phyloP scores from a whole-genome alignment of 1,140 invertebrate species.

The Eurosta solidaginis region DNA sequence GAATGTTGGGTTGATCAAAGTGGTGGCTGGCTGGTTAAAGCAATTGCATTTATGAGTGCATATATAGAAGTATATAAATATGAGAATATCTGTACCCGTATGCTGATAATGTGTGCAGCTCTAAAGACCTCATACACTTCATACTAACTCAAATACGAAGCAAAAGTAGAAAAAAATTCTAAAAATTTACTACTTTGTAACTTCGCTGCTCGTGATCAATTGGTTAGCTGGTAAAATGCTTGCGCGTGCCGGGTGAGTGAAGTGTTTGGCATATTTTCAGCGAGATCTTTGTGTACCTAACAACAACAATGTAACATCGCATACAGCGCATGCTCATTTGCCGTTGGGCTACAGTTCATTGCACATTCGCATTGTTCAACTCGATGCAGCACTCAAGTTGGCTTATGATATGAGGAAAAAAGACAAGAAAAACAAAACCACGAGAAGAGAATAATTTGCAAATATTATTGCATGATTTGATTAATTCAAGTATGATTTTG shows the following conservation, averaged over 20 bases:
- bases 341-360: slow-evolving; percentile 12
- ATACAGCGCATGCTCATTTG: neutral
- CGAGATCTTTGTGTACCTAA: too few species aligned
- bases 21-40: neutral
- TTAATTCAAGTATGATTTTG: too few species aligned
- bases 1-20: neutral
- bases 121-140: neutral
- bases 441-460: neutral
- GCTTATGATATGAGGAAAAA: neutral
- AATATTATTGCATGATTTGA: neutral
- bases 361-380: slow-evolving; percentile 10
- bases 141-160: neutral
- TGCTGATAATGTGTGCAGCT: slow-evolving; percentile 8
- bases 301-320: neutral
- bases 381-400: neutral
- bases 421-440: neutral
- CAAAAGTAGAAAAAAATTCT: neutral
- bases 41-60: neutral
- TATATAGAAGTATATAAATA: too few species aligned
- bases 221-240: slow-evolving; percentile 11
- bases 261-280: neutral
- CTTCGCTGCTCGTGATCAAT: neutral
- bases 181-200: neutral
- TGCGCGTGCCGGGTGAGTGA: slow-evolving; percentile 2
- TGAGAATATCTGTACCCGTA: neutral